phyloP scores from a whole-genome alignment of 2,888 invertebrate species.

The Andrena chrysosceles region DNA sequence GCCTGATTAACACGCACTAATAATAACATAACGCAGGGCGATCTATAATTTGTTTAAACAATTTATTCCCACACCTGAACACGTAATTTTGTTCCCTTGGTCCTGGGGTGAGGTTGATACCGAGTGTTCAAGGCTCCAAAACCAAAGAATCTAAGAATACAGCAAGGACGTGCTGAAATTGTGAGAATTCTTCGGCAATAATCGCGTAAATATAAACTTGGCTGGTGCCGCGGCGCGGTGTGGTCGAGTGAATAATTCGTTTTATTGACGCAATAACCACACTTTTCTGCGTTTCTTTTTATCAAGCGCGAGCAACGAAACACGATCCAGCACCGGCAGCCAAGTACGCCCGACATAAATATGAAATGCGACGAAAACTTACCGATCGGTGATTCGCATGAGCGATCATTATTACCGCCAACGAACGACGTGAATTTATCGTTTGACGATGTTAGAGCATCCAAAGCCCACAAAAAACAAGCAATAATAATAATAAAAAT shows the following conservation, averaged over 20 bases:
- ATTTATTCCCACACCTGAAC: conserved; percentile 25
- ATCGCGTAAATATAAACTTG: conserved; percentile 78
- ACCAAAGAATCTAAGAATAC: conserved; percentile 65
- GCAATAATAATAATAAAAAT: too few relatives aligned
- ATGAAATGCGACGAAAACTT: background rate
- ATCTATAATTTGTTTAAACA: conserved; percentile 3
- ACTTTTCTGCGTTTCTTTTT: conserved; percentile 39
- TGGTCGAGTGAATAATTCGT: conserved; percentile 48
- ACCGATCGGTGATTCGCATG: background rate
- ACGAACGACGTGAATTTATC: too few relatives aligned
- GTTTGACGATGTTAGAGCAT: too few relatives aligned
- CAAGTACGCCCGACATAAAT: conserved; percentile 37
- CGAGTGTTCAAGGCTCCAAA: conserved; percentile 51
- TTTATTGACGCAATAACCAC: conserved; percentile 58
- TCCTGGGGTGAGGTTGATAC: conserved; percentile 31
- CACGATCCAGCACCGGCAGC: conserved; percentile 30
- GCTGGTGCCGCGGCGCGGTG: conserved; percentile 48
- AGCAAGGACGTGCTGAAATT: conserved; percentile 57
- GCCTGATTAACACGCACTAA: background rate
- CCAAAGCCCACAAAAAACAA: background rate
- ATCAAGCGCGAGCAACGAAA: conserved; percentile 37
- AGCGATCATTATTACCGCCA: conserved; percentile 1
- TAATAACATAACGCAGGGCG: background rate
- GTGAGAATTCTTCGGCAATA: conserved; percentile 68
- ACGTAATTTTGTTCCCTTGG: conserved; percentile 43